A percentile compares a stretch with the other conserved stretches of the same genome.
These are phyloP conservation scores for Graphium colonna DNA, from an alignment of 2,888 invertebrate genomes.

Conservation along the genomic window DNA sequence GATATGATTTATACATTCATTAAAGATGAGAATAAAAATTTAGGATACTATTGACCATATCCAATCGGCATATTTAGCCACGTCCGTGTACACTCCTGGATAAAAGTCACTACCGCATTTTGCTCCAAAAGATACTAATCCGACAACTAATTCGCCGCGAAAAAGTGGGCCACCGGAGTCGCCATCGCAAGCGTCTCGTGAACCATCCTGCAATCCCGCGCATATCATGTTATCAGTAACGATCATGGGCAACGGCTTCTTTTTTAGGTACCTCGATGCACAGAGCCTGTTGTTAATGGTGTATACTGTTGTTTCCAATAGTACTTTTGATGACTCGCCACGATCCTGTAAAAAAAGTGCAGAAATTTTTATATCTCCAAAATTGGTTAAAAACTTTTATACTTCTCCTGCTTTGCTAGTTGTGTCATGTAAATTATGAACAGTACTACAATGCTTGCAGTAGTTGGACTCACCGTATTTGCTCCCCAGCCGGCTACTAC, in stretches of 20 bases:
- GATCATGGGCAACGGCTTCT: background rate
- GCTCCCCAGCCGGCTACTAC: slow-evolving; percentile 51
- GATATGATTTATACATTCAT: no score
- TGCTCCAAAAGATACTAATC: slow-evolving; percentile 71
- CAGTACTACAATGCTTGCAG: background rate
- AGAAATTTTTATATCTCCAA: no score
- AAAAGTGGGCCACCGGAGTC: slow-evolving; percentile 75
- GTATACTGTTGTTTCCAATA: slow-evolving; percentile 40
- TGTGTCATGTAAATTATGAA: no score
- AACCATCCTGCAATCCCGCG: slow-evolving; percentile 47
- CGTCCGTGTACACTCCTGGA: slow-evolving; percentile 69
- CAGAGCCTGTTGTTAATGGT: slow-evolving; percentile 46
- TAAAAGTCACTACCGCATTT: slow-evolving; percentile 62
- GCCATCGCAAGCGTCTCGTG: slow-evolving; percentile 55
- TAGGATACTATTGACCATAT: slow-evolving; percentile 28
- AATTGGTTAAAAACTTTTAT: no score
- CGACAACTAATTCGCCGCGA: slow-evolving; percentile 50
- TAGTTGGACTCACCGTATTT: slow-evolving; percentile 34
- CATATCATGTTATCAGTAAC: slow-evolving; percentile 49
- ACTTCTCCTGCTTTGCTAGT: no score
- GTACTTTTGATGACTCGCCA: slow-evolving; percentile 32
- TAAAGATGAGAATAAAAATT: no score
- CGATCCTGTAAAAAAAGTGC: slow-evolving; percentile 29
- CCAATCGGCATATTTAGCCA: slow-evolving; percentile 52
- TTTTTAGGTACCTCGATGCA: slow-evolving; percentile 35